Evolutionary conservation across 2,888 invertebrate species (phyloP).

Genomic region (Beris chalybata): DNA sequence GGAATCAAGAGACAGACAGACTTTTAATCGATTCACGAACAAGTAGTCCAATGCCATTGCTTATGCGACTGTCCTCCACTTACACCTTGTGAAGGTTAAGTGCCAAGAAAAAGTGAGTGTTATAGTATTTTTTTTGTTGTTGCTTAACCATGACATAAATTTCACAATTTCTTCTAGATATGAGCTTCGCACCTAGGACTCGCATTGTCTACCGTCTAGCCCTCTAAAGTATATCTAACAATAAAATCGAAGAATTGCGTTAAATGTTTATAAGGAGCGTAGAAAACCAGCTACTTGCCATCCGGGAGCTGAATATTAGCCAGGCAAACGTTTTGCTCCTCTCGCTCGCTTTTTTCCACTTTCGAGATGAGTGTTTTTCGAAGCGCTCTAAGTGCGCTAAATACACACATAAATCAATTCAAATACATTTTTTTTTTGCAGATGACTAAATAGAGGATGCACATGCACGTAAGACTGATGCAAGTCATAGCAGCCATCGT

Average conservation of each 20-base stretch:
- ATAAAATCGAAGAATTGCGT: no score
- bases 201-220: background rate
- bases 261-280: no score
- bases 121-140: conserved; percentile 5
- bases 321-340: no score
- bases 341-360: no score
- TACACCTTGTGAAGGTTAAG: conserved; percentile 24
- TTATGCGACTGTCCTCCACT: conserved; percentile 26
- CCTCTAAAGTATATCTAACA: no score
- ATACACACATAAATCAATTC: background rate
- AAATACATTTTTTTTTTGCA: background rate
- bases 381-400: background rate
- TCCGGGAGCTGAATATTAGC: no score
- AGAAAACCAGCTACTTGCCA: no score
- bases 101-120: conserved; percentile 22
- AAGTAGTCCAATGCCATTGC: conserved; percentile 31
- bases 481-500: conserved; percentile 6
- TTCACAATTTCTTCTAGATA: conserved; percentile 11
- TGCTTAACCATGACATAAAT: conserved; percentile 23
- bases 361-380: conserved; percentile 8
- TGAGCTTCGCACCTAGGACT: background rate
- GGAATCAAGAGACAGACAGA: conserved; percentile 4
- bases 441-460: background rate
- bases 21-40: conserved; percentile 25
- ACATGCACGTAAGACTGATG: background rate